Conservation (phyloP, 2,888 invertebrate species). For the Harpalus rufipes region DNA sequence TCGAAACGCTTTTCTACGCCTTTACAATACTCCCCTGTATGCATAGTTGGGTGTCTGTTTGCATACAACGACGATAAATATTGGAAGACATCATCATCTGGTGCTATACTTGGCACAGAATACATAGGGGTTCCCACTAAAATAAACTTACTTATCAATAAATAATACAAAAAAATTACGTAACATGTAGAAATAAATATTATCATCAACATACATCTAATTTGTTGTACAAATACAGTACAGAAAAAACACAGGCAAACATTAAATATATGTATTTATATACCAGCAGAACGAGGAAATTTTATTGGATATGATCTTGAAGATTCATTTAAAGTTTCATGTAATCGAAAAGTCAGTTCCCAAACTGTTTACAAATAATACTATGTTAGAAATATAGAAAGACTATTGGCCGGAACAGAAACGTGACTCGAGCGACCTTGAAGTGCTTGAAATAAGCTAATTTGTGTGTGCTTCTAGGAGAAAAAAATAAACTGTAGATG, state of each 20-base stretch:
- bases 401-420: no score
- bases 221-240: no score
- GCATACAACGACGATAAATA: conserved; percentile 81
- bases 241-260: not conserved
- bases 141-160: not conserved
- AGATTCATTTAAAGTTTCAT: not conserved
- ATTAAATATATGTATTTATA: not conserved
- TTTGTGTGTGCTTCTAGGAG: no score
- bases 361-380: not conserved
- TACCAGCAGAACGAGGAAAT: not conserved
- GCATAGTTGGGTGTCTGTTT: conserved; percentile 80
- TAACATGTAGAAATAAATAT: no score
- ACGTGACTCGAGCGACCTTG: no score
- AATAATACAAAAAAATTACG: no score
- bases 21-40: conserved; percentile 77
- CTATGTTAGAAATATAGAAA: no score
- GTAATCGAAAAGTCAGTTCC: not conserved
- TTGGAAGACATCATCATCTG: conserved; percentile 83
- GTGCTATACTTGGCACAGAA: conserved; percentile 77
- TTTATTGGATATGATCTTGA: not conserved
- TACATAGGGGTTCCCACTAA: not conserved
- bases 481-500: no score
- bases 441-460: no score
- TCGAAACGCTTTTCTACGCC: conserved; percentile 74
- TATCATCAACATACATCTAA: no score